Evolutionary conservation across 2,888 invertebrate genomes (phyloP), one percentile per base, ranked within the genome.

Genomic region (Lomographa bimaculata): DNA sequence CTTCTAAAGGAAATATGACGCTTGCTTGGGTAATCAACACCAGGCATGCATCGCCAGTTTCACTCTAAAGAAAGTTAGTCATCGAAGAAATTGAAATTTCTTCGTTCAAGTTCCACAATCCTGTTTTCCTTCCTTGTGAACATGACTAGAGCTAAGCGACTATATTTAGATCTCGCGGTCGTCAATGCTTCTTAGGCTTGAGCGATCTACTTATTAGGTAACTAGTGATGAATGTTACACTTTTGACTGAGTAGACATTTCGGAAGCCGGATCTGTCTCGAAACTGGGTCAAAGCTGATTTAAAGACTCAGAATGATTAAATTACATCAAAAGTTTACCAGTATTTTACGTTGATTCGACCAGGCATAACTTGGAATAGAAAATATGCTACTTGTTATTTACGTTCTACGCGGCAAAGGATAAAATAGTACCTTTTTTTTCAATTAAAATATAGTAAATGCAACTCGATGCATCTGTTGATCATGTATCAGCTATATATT

Each of bases 11-110:
- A 71, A 77, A 74, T 64, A 46, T 59, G 62, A 71, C 65, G 60
- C 40, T 40, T 38, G 64, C 68, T 73, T 70, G 61, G 57, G 66
- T 71, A 76, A 75, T 68, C 64, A 61, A 57, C 61, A 64, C 65
- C 60, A 60, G 55, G 58, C 56, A 60, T 59, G 60, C 58, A 65
- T 59, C 57, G 60, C 33, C 59, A 64, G 71, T 82, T 83, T 83
- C 79, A 75, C 80, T 74, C 51, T 43, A 57, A 75, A 57, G 80
- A 79, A 80, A 79, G 81, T 71, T 57, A 57, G 26, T 26, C 16
- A 4, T 38, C 17, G 32, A 62, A 57, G 60, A 62, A 69, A 64
- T 61, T 57, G 58, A 55, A 56, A 60, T 59, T 35, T 17, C 26
- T 41, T 28, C 17, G 56, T 33, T 38, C 54, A 54, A 48, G 41